A percentile compares a stretch with the other conserved stretches of the same genome.
Conservation (phyloP, 2,113 vertebrate genomes). For the Antennarius striatus region DNA sequence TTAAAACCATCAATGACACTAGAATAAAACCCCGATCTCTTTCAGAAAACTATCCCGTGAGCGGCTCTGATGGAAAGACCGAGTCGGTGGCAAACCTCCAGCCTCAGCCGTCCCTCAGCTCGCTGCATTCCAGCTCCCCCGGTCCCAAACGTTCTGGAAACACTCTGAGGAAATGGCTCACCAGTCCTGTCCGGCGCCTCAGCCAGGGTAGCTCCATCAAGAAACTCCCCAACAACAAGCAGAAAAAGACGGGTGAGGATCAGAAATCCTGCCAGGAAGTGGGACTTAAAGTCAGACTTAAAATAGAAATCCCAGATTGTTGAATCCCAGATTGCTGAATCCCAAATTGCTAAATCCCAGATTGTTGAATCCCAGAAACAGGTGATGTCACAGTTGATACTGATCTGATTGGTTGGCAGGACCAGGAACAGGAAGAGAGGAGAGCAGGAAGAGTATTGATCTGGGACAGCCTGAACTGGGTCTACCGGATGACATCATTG, state of each 20-base stretch:
- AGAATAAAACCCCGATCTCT: not conserved
- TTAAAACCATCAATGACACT: too few relatives aligned
- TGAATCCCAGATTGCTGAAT: too few relatives aligned
- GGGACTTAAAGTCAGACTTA: too few relatives aligned
- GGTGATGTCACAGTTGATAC: constrained; percentile 38
- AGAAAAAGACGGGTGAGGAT: constrained; percentile 79
- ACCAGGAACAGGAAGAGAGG: constrained; percentile 74
- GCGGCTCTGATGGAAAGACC: constrained; percentile 87
- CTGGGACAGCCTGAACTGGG: constrained; percentile 86
- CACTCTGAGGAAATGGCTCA: constrained; percentile 96
- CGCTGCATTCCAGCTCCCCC: constrained; percentile 90
- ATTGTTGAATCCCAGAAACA: too few relatives aligned
- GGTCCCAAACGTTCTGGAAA: constrained; percentile 96
- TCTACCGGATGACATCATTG: constrained; percentile 88
- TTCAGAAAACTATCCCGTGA: constrained; percentile 86
- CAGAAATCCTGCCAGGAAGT: too few relatives aligned
- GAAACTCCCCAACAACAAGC: constrained; percentile 84
- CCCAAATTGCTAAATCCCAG: too few relatives aligned
- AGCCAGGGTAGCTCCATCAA: constrained; percentile 92
- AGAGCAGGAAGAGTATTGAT: constrained; percentile 89
- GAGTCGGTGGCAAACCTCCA: constrained; percentile 95
- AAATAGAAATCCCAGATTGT: too few relatives aligned
- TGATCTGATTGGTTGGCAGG: constrained; percentile 37
- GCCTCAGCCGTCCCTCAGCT: constrained; percentile 90
- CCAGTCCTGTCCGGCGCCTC: constrained; percentile 92